Evolutionary conservation across 2,113 vertebrate species (phyloP).

Genomic region (Numenius arquata): DNA sequence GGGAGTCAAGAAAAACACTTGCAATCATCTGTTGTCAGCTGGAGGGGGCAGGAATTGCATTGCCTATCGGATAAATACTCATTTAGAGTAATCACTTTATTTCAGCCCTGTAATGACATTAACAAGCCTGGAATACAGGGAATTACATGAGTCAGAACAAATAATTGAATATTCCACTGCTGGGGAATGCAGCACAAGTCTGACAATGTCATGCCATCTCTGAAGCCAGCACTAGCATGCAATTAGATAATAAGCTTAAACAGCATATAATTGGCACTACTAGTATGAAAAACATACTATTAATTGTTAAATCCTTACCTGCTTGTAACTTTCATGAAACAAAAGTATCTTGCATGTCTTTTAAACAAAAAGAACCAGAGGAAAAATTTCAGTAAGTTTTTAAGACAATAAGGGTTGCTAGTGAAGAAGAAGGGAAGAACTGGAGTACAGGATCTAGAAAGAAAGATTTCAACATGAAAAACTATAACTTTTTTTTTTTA

Average conservation of each 20-base stretch:
- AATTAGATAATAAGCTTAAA: slow-evolving; percentile 95
- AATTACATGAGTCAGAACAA: slow-evolving; percentile 87
- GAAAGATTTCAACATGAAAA: background rate
- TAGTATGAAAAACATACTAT: slow-evolving; percentile 63
- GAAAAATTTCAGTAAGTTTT: background rate
- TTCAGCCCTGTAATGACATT: slow-evolving; percentile 88
- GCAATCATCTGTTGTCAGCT: slow-evolving; percentile 66
- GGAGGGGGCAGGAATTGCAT: slow-evolving; percentile 63
- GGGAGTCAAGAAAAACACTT: slow-evolving; percentile 27
- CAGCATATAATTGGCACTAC: slow-evolving; percentile 85
- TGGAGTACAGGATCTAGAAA: background rate
- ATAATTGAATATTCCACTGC: slow-evolving; percentile 89
- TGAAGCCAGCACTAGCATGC: slow-evolving; percentile 80
- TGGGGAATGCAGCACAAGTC: slow-evolving; percentile 70
- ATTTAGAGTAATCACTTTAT: slow-evolving; percentile 88
- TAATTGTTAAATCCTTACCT: slow-evolving; percentile 72
- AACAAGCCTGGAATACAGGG: slow-evolving; percentile 88
- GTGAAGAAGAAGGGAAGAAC: background rate
- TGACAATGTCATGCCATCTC: slow-evolving; percentile 76
- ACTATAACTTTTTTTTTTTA: background rate
- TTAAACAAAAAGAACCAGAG: background rate
- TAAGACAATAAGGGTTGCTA: background rate
- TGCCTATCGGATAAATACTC: slow-evolving; percentile 82
- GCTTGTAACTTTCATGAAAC: slow-evolving; percentile 59
- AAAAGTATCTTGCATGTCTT: background rate